Percentiles rank a stretch among this genome's conserved stretches.
Evolutionary conservation across 2,888 invertebrate genomes (phyloP).

Genomic region (Chloroclysta siterata): DNA sequence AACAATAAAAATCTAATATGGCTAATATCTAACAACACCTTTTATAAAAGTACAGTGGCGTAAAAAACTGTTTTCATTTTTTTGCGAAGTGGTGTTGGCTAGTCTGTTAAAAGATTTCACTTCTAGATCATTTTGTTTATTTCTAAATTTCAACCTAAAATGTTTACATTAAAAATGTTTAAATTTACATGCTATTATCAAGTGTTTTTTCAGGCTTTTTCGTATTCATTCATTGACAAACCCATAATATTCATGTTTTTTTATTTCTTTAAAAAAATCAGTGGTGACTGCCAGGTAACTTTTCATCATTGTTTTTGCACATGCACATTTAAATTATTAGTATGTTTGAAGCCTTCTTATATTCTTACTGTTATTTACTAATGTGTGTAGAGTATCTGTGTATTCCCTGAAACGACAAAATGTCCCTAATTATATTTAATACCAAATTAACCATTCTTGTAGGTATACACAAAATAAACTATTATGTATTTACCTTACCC

Average conservation of each 20-base stretch:
- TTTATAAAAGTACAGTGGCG: constrained; percentile 25
- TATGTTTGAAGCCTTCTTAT: neutral
- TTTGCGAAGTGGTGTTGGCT: constrained; percentile 24
- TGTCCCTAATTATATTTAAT: neutral
- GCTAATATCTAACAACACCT: constrained; percentile 18
- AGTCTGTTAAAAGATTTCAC: constrained; percentile 20
- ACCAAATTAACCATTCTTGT: neutral
- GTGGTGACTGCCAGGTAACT: constrained; percentile 72
- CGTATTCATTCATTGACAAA: constrained; percentile 60
- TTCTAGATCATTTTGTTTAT: neutral
- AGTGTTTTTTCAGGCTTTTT: constrained; percentile 66
- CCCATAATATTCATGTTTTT: constrained; percentile 51
- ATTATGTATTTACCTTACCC: too few species aligned
- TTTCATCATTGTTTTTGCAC: constrained; percentile 43
- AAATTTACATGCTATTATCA: constrained; percentile 20
- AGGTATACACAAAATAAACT: neutral
- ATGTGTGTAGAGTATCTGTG: neutral
- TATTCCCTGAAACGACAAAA: too few species aligned
- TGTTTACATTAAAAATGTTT: neutral
- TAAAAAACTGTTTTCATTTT: constrained; percentile 24
- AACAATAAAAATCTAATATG: constrained; percentile 16
- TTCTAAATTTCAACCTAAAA: neutral
- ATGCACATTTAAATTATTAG: constrained; percentile 26
- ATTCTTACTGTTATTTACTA: neutral
- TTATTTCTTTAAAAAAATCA: constrained; percentile 65